A percentile compares a stretch with the other conserved stretches of the same genome.
Evolutionary conservation across 2,113 vertebrate species (phyloP).

Genomic region (human): DNA sequence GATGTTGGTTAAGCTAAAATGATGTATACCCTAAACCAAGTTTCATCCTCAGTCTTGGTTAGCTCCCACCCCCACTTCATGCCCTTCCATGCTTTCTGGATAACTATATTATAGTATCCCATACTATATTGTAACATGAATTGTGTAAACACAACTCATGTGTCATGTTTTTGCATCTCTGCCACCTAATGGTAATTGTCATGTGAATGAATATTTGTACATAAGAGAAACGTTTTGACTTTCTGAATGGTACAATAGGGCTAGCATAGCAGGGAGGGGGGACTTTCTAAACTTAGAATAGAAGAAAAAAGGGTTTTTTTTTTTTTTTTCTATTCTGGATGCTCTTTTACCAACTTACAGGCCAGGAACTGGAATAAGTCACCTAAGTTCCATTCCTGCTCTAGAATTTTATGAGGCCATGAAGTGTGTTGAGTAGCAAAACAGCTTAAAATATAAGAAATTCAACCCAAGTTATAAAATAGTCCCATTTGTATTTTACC

Average conservation of each 20-base stretch:
- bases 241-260: not conserved
- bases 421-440: not conserved
- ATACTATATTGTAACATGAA: rapidly evolving
- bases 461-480: constrained; percentile 46
- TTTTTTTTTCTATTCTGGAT: too few relatives aligned
- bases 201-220: not conserved
- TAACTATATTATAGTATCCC: too few relatives aligned
- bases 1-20: not conserved
- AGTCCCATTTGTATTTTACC: not conserved
- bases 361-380: not conserved
- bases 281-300: not conserved
- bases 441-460: constrained; percentile 25
- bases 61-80: not conserved
- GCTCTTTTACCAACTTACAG: not conserved
- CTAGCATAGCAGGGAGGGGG: not conserved
- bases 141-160: not conserved
- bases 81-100: not conserved
- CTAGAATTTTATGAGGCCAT: constrained; percentile 5
- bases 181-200: too few relatives aligned
- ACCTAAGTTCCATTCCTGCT: not conserved
- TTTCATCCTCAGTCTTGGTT: not conserved
- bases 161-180: not conserved
- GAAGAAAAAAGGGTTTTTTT: not conserved
- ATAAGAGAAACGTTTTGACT: not conserved
- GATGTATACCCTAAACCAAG: not conserved